Evolutionary conservation across 1,140 invertebrate genomes (phyloP).

Genomic region (Rhyzopertha dominica): DNA sequence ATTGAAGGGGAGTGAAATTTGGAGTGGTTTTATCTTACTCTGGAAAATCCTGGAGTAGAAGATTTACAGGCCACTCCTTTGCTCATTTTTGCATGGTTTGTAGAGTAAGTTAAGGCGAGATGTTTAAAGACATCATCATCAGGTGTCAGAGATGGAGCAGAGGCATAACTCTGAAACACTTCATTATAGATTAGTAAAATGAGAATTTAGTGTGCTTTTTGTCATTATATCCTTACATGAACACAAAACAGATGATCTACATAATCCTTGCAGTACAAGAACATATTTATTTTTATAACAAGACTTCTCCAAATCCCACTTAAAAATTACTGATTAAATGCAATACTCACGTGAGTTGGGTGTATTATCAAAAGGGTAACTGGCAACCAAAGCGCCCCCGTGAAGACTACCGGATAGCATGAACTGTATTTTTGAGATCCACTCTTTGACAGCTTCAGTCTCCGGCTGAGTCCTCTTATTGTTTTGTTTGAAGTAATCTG

Average conservation of each 20-base stretch:
- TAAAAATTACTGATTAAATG: not conserved
- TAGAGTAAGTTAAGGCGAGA: slow-evolving; percentile 58
- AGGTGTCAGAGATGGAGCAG: slow-evolving; percentile 53
- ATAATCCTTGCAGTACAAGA: too few species aligned
- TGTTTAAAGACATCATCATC: slow-evolving; percentile 65
- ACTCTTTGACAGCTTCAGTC: slow-evolving; percentile 45
- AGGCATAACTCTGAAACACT: not conserved
- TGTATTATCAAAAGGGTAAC: slow-evolving; percentile 53
- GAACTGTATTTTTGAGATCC: slow-evolving; percentile 49
- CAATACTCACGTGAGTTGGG: slow-evolving; percentile 39
- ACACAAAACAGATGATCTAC: too few species aligned
- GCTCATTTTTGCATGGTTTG: slow-evolving; percentile 52
- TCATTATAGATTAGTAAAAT: slow-evolving; percentile 2
- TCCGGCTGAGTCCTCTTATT: slow-evolving; percentile 40
- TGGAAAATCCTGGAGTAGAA: slow-evolving; percentile 12
- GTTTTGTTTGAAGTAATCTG: slow-evolving; percentile 43
- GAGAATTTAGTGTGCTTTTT: not conserved
- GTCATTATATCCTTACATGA: too few species aligned
- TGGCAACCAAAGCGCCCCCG: slow-evolving; percentile 53
- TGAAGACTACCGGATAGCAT: slow-evolving; percentile 54
- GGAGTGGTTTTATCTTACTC: too few species aligned
- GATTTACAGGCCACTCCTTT: slow-evolving; percentile 15
- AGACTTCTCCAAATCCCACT: not conserved
- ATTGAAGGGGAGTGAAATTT: too few species aligned
- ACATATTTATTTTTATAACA: not conserved